Conservation (phyloP, 2,113 vertebrate species). For the Cyrtonyx montezumae region DNA sequence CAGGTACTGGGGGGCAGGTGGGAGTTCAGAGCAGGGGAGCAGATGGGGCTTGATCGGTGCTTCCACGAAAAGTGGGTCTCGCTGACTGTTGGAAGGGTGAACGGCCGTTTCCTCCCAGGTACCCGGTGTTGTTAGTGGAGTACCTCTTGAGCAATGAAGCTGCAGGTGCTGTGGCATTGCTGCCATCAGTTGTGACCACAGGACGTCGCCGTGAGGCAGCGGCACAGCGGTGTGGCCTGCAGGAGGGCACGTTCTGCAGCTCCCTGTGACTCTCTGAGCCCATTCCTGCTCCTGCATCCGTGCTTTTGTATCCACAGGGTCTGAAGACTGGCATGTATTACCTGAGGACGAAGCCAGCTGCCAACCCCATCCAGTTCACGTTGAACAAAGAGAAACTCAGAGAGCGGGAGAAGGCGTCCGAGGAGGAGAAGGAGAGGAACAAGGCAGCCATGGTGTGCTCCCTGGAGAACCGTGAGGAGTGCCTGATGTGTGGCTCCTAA, state of each 20-base stretch:
- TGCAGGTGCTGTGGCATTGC: fast-evolving
- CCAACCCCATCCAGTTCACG: conserved; percentile 97
- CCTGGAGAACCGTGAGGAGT: conserved; percentile 92
- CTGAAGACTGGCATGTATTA: conserved; percentile 99
- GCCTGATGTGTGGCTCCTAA: conserved; percentile 95
- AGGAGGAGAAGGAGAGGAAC: conserved; percentile 87
- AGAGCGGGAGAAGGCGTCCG: conserved; percentile 74
- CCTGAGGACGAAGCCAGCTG: conserved; percentile 92
- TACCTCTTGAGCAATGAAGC: background rate
- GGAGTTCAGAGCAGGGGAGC: background rate
- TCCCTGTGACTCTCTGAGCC: background rate
- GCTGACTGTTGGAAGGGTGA: fast-evolving
- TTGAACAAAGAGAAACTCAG: conserved; percentile 94
- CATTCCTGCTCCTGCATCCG: fast-evolving
- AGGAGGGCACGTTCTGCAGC: fast-evolving
- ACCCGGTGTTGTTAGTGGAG: fast-evolving
- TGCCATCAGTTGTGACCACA: fast-evolving
- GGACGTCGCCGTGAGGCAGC: fast-evolving
- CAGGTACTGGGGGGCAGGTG: conserved; percentile 76
- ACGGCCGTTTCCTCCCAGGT: fast-evolving
- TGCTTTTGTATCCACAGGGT: conserved; percentile 74
- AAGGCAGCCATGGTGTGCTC: conserved; percentile 95
- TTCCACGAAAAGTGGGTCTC: background rate
- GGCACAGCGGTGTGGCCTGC: fast-evolving
- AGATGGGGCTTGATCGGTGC: fast-evolving